These are phyloP conservation scores for Macrobrachium nipponense DNA, from an alignment of 1,140 invertebrate species.

Conservation along the genomic window DNA sequence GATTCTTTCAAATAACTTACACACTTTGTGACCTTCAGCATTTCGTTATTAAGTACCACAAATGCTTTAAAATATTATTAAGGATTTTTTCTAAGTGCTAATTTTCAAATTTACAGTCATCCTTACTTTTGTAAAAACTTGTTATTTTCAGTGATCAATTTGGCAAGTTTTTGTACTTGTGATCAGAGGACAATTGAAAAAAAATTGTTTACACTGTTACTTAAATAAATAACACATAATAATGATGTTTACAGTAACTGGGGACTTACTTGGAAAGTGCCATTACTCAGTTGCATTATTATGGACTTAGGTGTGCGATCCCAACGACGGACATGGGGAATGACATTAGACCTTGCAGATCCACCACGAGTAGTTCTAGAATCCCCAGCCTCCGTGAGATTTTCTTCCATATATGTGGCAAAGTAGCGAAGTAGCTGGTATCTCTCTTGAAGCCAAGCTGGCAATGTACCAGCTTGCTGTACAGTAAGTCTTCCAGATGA, in stretches of 20 bases:
- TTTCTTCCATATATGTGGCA: conserved; percentile 76
- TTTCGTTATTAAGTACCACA: too few relatives aligned
- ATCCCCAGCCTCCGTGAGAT: conserved; percentile 73
- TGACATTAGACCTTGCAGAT: conserved; percentile 62
- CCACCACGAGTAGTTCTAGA: conserved; percentile 27
- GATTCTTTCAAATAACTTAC: too few relatives aligned
- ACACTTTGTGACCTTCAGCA: too few relatives aligned
- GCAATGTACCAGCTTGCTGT: conserved; percentile 70
- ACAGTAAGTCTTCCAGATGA: conserved; percentile 70
- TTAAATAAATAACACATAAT: conserved; percentile 17
- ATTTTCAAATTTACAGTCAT: too few relatives aligned
- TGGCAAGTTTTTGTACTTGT: too few relatives aligned
- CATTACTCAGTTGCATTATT: conserved; percentile 75
- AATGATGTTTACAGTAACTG: conserved; percentile 16
- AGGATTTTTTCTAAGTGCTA: too few relatives aligned
- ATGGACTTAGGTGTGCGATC: conserved; percentile 75
- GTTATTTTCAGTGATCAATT: too few relatives aligned
- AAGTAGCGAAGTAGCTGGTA: conserved; percentile 75
- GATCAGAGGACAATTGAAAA: too few relatives aligned
- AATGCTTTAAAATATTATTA: too few relatives aligned
- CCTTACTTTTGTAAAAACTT: too few relatives aligned
- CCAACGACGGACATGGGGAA: conserved; percentile 73
- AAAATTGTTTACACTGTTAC: not conserved
- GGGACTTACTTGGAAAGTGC: conserved; percentile 73
- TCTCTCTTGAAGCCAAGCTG: conserved; percentile 72